Conservation (phyloP, 2,113 vertebrate species). For the Pampusana beccarii region DNA sequence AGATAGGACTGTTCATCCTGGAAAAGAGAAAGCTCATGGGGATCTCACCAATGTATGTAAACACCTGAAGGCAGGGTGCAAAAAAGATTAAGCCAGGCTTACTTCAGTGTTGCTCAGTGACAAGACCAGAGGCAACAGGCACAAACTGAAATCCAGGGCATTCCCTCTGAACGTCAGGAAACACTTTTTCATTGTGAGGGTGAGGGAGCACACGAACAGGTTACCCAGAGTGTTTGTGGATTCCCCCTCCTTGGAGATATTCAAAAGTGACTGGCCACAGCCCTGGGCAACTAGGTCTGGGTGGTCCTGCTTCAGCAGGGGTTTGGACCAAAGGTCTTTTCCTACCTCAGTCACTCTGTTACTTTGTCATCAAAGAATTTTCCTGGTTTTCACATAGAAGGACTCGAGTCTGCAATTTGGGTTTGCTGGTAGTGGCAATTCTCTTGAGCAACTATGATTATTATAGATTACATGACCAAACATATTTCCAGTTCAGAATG, state of each 20-base stretch:
- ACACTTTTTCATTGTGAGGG: background rate
- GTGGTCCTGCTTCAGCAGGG: background rate
- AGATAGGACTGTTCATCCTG: background rate
- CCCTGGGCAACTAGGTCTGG: background rate
- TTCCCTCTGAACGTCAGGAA: background rate
- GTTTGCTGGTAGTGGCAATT: background rate
- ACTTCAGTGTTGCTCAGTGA: background rate
- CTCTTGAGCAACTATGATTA: background rate
- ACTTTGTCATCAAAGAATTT: background rate
- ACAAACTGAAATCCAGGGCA: background rate
- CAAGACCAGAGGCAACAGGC: background rate
- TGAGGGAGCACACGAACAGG: background rate
- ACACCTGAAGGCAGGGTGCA: background rate
- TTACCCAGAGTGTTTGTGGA: background rate
- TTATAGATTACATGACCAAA: background rate
- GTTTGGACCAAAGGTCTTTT: background rate
- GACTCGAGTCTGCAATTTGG: background rate
- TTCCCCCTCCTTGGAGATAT: background rate
- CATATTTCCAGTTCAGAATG: background rate
- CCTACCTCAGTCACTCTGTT: background rate
- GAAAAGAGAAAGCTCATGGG: background rate
- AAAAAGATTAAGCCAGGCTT: background rate
- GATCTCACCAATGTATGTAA: background rate
- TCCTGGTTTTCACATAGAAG: background rate
- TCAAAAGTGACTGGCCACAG: fast-evolving